Evolutionary conservation across 2,888 invertebrate genomes (phyloP).

Genomic region (Schizotus pectinicornis): DNA sequence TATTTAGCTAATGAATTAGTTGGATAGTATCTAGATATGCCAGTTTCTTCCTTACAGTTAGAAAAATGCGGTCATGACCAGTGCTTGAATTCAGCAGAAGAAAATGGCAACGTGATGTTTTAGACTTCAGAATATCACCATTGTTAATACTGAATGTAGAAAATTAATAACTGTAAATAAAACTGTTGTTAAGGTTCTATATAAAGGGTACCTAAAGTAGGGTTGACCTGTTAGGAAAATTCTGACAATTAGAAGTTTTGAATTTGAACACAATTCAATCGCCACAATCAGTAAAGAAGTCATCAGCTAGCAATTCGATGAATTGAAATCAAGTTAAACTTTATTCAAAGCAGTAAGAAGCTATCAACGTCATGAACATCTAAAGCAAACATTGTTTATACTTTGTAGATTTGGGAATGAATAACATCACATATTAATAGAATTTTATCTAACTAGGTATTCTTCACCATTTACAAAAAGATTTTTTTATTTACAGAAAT

Average conservation of each 20-base stretch:
- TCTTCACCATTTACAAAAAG: background rate
- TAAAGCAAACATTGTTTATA: constrained; percentile 17
- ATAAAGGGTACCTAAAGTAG: constrained; percentile 4
- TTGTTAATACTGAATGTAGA: constrained; percentile 15
- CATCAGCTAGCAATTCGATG: no score
- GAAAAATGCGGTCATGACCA: constrained; percentile 15
- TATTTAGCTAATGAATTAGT: background rate
- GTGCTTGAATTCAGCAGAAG: constrained; percentile 7
- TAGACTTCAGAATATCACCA: background rate
- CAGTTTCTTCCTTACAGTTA: constrained; percentile 9
- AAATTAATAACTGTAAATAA: constrained; percentile 7
- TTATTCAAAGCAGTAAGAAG: no score
- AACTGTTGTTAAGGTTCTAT: constrained; percentile 4
- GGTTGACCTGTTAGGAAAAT: no score
- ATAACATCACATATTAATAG: constrained; percentile 19
- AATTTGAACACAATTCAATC: no score
- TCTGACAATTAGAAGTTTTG: no score
- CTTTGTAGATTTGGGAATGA: constrained; percentile 20
- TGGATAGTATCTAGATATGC: constrained; percentile 18
- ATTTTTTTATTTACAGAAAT: constrained; percentile 6
- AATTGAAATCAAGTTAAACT: no score
- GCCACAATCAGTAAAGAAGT: no score
- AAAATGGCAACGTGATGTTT: constrained; percentile 20
- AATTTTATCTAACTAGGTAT: background rate
- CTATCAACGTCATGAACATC: constrained; percentile 6